A percentile compares a stretch with the other conserved stretches of the same genome.
Conservation (phyloP, 2,888 invertebrate species). For the Dioctria linearis region DNA sequence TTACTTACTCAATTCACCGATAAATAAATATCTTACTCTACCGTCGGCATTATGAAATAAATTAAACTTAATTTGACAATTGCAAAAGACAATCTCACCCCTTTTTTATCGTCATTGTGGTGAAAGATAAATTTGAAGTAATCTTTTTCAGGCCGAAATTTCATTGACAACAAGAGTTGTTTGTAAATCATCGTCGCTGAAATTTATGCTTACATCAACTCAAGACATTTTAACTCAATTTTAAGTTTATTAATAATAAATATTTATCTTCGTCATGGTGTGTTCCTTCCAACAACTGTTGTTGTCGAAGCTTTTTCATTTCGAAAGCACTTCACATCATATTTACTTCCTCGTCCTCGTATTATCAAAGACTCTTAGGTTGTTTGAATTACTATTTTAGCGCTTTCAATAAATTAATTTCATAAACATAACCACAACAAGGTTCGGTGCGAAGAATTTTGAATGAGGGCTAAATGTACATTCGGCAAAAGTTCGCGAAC, state of each 20-base stretch:
- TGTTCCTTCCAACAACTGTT: neutral
- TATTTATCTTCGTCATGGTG: conserved; percentile 22
- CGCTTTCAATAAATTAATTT: conserved; percentile 14
- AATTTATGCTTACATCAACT: conserved; percentile 24
- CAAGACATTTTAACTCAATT: conserved; percentile 21
- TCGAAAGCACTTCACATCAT: no score
- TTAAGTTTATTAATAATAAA: neutral
- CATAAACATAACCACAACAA: neutral
- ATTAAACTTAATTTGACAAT: no score
- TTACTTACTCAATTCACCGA: no score
- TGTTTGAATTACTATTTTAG: conserved; percentile 29
- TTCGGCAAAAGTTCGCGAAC: no score
- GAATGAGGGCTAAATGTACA: neutral
- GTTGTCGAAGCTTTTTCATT: no score
- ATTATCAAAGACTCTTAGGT: neutral
- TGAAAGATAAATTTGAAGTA: no score
- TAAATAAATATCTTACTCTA: no score
- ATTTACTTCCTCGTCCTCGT: no score
- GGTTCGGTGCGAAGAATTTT: no score
- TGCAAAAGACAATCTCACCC: no score
- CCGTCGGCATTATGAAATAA: no score
- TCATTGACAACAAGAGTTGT: conserved; percentile 5
- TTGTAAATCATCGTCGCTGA: conserved; percentile 11
- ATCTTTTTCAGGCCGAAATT: neutral
- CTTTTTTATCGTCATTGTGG: no score